These are phyloP conservation scores for Aspidapion aeneum DNA, from an alignment of 2,888 invertebrate species.

Conservation along the genomic window DNA sequence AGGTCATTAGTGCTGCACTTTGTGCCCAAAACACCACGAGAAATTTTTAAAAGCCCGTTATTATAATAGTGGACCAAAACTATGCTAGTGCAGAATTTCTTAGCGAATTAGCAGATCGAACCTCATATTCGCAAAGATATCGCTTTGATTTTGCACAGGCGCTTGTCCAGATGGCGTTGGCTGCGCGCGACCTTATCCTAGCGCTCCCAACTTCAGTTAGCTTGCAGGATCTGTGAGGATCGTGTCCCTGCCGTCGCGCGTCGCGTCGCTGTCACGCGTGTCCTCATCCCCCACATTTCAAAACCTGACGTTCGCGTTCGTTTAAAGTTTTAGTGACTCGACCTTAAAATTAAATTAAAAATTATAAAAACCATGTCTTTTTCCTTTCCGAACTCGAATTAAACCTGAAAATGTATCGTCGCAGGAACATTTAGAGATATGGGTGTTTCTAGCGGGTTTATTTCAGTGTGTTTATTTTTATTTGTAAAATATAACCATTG, in stretches of 20 bases:
- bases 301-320: not conserved
- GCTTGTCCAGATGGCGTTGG: constrained; percentile 50
- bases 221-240: constrained; percentile 36
- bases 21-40: too few species aligned
- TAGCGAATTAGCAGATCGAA: constrained; percentile 47
- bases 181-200: constrained; percentile 51
- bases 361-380: not conserved
- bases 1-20: too few species aligned
- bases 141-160: constrained; percentile 41
- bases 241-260: constrained; percentile 22
- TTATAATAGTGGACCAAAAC: too few species aligned
- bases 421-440: not conserved
- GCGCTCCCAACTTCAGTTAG: constrained; percentile 47
- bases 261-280: too few species aligned
- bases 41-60: too few species aligned
- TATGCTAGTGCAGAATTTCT: constrained; percentile 37
- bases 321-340: not conserved
- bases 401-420: not conserved
- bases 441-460: not conserved
- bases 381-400: not conserved
- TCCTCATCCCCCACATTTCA: not conserved
- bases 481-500: constrained; percentile 29
- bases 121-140: constrained; percentile 34
- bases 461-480: constrained; percentile 22
- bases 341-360: not conserved